Conservation (phyloP, 2,888 invertebrate genomes). For the Eupithecia pulchellata region DNA sequence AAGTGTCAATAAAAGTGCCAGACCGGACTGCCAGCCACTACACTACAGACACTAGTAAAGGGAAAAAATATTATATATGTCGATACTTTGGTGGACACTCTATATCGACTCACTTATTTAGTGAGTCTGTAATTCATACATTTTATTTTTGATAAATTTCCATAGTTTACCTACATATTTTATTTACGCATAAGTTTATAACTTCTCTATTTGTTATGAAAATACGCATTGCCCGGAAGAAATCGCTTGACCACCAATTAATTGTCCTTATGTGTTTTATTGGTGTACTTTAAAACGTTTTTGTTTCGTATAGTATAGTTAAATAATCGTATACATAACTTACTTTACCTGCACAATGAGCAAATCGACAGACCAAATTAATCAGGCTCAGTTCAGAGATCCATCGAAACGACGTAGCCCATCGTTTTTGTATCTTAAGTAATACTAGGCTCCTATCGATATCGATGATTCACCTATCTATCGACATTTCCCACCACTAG, state of each 20-base stretch:
- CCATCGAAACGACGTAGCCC: neutral
- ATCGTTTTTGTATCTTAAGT: neutral
- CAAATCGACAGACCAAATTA: neutral
- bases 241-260: neutral
- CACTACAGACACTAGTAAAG: constrained; percentile 66
- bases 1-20: constrained; percentile 86
- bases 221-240: neutral
- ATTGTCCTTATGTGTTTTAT: neutral
- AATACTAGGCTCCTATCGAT: neutral
- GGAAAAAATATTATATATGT: constrained; percentile 27
- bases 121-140: neutral
- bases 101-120: neutral
- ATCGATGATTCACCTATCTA: neutral
- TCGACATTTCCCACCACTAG: constrained; percentile 55
- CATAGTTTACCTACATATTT: neutral
- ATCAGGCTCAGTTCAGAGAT: neutral
- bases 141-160: neutral
- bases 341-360: neutral
- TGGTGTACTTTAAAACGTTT: neutral
- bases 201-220: neutral
- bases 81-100: constrained; percentile 8
- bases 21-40: constrained; percentile 81
- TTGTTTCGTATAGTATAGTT: neutral
- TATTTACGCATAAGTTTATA: neutral
- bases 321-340: neutral